Base-by-base conservation (phyloP, 2,888 invertebrate genomes). In the Griposia aprilina region DNA sequence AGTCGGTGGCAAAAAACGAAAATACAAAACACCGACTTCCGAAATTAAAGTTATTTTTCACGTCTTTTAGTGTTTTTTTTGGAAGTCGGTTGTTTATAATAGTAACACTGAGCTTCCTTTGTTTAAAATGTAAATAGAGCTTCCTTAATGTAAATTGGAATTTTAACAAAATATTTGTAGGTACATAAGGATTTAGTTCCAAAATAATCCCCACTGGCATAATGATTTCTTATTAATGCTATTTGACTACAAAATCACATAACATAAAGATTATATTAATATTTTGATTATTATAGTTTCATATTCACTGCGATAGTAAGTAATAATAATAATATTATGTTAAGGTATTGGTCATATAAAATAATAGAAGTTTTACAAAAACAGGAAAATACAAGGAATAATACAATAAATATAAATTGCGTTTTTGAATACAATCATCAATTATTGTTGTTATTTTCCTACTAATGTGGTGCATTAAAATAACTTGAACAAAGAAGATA, bases 311-410 rank as follows among this genome's bases (percentile, higher is more conserved):
- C 23, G 1, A 36, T 23, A 23, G 2, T 41, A 63, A 57, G 1
- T 45, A 45, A 45, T 45, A 23, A 20, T 36, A 30, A 41, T 41
- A 23, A 20, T 36, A 30, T 26, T 41, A 57, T 41, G 20, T 7
- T 26, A 36, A 13, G 20, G 13, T 41, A 41, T 8, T 41, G 41
- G 6, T 72, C 15, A 45, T n/a, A 0, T 48, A 5, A 17, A 30
- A 45, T 26, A 60, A 8, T 23, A 17, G 15, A 7, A 52, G 6
- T 26, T 62, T 26, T 17, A 10, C 17, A 76, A 62, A 55, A 76
- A 76, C 62, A 62, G 76, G 26, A 76, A 45, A 76, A 45, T 76
- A 20, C 5, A 45, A 30, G 23, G 23, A 60, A 41, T 30, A n/a
- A 36, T 10, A 30, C 2, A 23, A 23, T 30, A 45, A 62, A 52